Conservation (phyloP, 2,888 invertebrate species). For the Coleophora flavipennella region DNA sequence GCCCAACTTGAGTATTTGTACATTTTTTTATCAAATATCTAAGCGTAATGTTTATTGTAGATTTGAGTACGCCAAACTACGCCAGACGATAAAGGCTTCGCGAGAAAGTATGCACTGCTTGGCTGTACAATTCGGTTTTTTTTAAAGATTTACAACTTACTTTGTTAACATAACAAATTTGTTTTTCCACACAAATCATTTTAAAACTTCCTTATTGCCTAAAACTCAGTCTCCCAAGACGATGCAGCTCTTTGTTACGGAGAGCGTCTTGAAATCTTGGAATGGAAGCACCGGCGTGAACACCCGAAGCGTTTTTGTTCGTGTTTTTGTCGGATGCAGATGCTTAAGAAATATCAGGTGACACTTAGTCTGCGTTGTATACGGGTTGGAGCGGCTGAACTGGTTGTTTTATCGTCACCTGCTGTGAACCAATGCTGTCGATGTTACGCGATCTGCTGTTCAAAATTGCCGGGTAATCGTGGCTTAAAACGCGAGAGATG, state of each 20-base stretch:
- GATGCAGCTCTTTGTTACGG: background rate
- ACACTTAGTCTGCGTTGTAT: slow-evolving; percentile 10
- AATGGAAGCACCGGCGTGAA: background rate
- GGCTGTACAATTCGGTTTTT: no score
- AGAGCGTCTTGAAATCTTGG: background rate
- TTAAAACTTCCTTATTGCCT: background rate
- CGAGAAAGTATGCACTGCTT: no score
- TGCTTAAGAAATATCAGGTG: slow-evolving; percentile 16
- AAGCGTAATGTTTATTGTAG: no score
- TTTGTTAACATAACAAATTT: no score
- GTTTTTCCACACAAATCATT: no score
- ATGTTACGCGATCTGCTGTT: slow-evolving; percentile 3
- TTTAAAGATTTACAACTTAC: no score
- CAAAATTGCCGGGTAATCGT: slow-evolving; percentile 5
- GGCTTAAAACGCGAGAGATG: background rate
- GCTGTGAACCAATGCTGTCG: slow-evolving; percentile 1
- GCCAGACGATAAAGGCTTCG: no score
- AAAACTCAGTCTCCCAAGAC: background rate
- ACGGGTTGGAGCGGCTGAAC: slow-evolving; percentile 4
- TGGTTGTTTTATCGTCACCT: slow-evolving; percentile 7
- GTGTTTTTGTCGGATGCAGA: slow-evolving; percentile 9
- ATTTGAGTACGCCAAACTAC: no score
- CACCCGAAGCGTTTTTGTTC: background rate
- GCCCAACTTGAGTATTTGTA: no score
- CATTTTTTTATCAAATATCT: no score